Percentiles rank a stretch among this genome's conserved stretches.
Conservation (phyloP, 2,113 vertebrate species). For the Gulo gulo region DNA sequence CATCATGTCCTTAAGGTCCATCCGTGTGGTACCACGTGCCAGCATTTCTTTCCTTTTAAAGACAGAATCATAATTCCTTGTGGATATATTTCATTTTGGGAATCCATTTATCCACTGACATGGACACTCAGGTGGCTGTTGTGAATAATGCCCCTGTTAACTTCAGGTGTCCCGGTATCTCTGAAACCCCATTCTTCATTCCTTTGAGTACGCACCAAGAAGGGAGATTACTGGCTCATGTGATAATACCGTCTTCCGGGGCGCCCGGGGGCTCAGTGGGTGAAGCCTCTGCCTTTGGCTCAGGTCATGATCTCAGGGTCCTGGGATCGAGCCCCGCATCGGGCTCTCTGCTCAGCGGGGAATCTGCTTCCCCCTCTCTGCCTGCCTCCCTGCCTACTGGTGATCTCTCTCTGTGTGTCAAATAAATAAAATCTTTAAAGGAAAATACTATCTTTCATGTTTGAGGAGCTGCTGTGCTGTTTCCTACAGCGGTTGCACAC, state of each 20-base stretch:
- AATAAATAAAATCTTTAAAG: too few relatives aligned
- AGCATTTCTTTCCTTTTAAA: background rate
- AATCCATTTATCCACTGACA: background rate
- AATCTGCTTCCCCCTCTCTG: too few relatives aligned
- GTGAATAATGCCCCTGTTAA: background rate
- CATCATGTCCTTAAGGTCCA: background rate
- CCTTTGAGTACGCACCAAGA: background rate
- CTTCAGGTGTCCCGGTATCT: background rate
- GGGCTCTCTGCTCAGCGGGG: too few relatives aligned
- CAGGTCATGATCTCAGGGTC: too few relatives aligned
- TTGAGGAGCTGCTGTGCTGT: background rate
- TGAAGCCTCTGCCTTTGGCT: too few relatives aligned
- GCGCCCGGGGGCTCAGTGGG: too few relatives aligned
- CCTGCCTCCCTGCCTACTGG: too few relatives aligned
- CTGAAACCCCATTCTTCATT: background rate
- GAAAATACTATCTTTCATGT: too few relatives aligned
- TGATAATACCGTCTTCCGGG: background rate
- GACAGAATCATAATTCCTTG: background rate
- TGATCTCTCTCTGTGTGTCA: too few relatives aligned
- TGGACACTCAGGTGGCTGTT: too few relatives aligned
- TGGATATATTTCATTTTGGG: background rate
- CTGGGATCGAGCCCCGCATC: too few relatives aligned
- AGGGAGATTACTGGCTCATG: background rate
- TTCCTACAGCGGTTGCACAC: background rate
- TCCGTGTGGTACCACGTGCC: background rate